These are phyloP conservation scores for Dasysyrphus albostriatus DNA, from an alignment of 2,888 invertebrate genomes.

Conservation along the genomic window DNA sequence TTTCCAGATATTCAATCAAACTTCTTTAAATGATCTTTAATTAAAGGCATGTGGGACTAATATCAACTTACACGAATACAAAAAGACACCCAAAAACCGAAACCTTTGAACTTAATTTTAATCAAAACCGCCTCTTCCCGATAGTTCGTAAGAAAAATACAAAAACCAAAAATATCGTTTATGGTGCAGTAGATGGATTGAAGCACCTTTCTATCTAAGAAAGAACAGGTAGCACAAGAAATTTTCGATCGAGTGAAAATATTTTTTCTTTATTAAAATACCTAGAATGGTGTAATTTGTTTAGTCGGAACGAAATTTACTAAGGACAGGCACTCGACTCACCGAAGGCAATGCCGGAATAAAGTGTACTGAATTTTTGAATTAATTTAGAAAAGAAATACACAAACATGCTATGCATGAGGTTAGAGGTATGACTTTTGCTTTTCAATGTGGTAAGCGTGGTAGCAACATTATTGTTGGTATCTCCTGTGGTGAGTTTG, in stretches of 20 bases:
- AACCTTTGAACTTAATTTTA: constrained; percentile 59
- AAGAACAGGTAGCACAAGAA: constrained; percentile 62
- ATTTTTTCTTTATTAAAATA: background rate
- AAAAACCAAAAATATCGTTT: constrained; percentile 9
- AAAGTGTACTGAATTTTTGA: constrained; percentile 62
- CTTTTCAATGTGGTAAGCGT: constrained; percentile 19
- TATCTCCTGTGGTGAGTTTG: background rate
- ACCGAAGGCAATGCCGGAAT: constrained; percentile 39
- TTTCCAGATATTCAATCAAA: constrained; percentile 4
- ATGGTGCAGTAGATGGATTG: constrained; percentile 37
- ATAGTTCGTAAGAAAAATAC: constrained; percentile 39
- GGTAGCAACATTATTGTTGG: constrained; percentile 21
- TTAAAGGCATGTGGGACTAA: constrained; percentile 50
- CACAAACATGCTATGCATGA: constrained; percentile 14
- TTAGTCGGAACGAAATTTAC: background rate
- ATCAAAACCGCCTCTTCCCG: constrained; percentile 54
- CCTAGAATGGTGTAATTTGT: constrained; percentile 22
- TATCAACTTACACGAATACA: constrained; percentile 34
- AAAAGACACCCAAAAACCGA: background rate
- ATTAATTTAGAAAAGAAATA: constrained; percentile 34
- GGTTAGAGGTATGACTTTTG: constrained; percentile 16
- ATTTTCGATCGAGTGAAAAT: background rate
- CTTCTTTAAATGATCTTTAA: constrained; percentile 30
- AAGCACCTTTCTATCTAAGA: constrained; percentile 58
- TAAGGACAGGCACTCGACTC: background rate